Evolutionary conservation across 2,113 vertebrate species (phyloP).

Genomic region (Vidua macroura): DNA sequence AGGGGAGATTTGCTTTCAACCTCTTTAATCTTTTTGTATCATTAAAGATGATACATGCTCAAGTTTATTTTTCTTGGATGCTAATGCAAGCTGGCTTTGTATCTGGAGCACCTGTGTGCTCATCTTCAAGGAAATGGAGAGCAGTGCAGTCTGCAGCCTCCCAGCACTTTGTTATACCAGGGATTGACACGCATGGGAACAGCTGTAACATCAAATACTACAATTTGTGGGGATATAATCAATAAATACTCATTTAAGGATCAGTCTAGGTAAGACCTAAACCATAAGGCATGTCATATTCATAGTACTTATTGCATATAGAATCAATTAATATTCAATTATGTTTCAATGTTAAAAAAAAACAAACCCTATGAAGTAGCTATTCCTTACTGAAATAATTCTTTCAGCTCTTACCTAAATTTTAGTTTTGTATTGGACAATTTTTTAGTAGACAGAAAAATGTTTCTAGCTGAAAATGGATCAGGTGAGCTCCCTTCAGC

Average conservation of each 20-base stretch:
- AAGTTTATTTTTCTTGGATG: neutral
- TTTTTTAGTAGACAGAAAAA: neutral
- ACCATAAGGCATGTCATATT: neutral
- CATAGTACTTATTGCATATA: neutral
- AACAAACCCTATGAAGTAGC: neutral
- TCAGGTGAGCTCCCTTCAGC: neutral
- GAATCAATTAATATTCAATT: neutral
- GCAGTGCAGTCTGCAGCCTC: neutral
- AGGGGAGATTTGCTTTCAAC: neutral
- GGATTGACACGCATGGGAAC: neutral
- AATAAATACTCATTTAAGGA: neutral
- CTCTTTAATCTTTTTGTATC: neutral
- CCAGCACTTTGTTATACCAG: neutral
- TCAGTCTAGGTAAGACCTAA: neutral
- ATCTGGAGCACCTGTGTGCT: neutral
- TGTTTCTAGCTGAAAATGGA: neutral
- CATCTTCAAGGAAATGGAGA: neutral
- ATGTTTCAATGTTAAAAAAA: neutral
- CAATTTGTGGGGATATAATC: neutral
- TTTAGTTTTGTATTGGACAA: neutral
- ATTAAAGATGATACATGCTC: neutral
- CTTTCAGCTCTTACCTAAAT: neutral
- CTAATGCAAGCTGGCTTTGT: neutral
- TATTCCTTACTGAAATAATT: neutral
- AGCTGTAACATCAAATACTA: neutral